Conservation (phyloP, 92 coral and sea anemone genomes). For the Paragorgia papillata region DNA sequence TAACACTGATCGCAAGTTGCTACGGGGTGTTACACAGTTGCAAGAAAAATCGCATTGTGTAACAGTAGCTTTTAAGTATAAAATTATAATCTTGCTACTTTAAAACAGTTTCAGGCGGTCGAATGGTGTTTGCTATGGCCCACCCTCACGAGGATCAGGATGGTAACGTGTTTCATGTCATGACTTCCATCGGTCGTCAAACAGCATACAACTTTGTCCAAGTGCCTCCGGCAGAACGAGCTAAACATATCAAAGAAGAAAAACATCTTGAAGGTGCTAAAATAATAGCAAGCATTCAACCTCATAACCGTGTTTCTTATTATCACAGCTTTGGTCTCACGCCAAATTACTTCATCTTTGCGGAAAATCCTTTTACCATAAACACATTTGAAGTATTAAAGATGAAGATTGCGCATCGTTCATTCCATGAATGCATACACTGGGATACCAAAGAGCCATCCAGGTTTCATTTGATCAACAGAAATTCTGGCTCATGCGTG, state of each 20-base stretch:
- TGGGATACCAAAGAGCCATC: constrained; percentile 93
- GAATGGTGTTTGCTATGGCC: constrained; percentile 85
- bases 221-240: constrained; percentile 63
- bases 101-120: too few relatives aligned
- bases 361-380: constrained; percentile 91
- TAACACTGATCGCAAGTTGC: too few relatives aligned
- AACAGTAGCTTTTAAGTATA: too few relatives aligned
- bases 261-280: constrained; percentile 80
- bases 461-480: constrained; percentile 82
- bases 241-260: constrained; percentile 32
- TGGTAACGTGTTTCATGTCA: constrained; percentile 83
- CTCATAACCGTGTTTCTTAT: constrained; percentile 80
- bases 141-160: constrained; percentile 93
- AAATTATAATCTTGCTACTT: too few relatives aligned
- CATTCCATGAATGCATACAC: constrained; percentile 95
- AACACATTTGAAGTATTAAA: constrained; percentile 77
- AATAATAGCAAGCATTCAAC: constrained; percentile 70
- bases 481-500: constrained; percentile 82
- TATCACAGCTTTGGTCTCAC: constrained; percentile 99
- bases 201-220: constrained; percentile 82
- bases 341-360: constrained; percentile 93
- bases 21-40: too few relatives aligned
- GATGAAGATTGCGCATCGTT: constrained; percentile 80
- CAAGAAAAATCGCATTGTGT: too few relatives aligned
- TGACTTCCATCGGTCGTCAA: constrained; percentile 76